Conservation (phyloP, 2,113 vertebrate genomes). For the Chloroceryle aenea region DNA sequence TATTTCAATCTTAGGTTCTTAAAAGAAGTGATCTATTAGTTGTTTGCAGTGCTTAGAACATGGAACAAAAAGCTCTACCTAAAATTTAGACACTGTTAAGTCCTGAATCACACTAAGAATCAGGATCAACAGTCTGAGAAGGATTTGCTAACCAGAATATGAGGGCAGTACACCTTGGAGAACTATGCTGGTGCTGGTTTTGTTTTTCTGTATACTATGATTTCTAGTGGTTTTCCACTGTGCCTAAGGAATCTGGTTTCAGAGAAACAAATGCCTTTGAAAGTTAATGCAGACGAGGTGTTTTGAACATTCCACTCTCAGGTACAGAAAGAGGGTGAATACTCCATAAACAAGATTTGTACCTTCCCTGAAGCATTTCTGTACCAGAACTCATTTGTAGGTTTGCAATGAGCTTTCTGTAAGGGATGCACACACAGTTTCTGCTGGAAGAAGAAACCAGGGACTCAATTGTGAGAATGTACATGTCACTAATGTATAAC, state of each 20-base stretch:
- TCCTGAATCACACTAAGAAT: neutral
- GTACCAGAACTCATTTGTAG: neutral
- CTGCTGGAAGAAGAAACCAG: neutral
- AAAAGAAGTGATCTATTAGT: neutral
- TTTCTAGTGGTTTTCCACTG: neutral
- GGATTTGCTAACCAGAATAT: neutral
- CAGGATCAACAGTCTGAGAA: neutral
- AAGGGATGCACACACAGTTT: neutral
- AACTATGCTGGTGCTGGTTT: neutral
- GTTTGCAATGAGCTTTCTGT: neutral
- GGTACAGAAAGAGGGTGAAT: neutral
- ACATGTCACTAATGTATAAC: neutral
- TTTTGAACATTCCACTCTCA: neutral
- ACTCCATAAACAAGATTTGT: neutral
- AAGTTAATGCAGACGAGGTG: rapidly evolving
- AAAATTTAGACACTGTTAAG: neutral
- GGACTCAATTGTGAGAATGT: neutral
- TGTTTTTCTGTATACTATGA: neutral
- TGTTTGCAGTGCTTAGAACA: neutral
- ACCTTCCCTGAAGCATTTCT: neutral
- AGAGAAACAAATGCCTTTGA: neutral
- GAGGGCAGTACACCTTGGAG: neutral
- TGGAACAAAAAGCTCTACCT: neutral
- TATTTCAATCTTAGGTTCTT: neutral
- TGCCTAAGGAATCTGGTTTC: neutral